Conservation (phyloP, 2,888 invertebrate genomes). For the Drosophila kuntzei region DNA sequence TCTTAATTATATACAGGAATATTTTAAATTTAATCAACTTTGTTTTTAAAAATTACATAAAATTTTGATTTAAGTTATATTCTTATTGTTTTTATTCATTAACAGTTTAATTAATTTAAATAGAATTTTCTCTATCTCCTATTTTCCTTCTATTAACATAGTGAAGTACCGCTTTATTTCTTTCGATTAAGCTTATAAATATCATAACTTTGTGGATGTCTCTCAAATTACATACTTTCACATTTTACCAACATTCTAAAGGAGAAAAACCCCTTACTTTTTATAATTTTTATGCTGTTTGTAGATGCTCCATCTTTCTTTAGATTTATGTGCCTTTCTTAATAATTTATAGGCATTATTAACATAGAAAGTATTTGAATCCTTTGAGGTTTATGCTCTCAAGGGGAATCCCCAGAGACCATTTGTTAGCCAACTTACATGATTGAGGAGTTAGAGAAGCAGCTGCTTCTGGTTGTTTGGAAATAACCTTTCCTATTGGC, state of each 20-base stretch:
- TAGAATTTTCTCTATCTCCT: too few relatives aligned
- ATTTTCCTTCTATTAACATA: too few relatives aligned
- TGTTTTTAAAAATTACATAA: too few relatives aligned
- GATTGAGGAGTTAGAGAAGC: background rate
- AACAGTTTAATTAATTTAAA: too few relatives aligned
- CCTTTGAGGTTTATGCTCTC: conserved; percentile 6
- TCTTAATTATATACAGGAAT: too few relatives aligned
- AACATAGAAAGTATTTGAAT: conserved; percentile 11
- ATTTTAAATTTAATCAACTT: too few relatives aligned
- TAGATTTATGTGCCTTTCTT: conserved; percentile 2
- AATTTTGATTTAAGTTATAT: too few relatives aligned
- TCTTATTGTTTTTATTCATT: too few relatives aligned
- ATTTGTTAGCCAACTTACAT: conserved; percentile 5
- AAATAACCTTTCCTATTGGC: background rate
- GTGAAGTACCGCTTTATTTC: too few relatives aligned
- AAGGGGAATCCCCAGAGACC: conserved; percentile 1
- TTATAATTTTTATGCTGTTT: background rate
- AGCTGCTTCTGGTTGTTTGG: background rate
- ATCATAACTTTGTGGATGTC: background rate
- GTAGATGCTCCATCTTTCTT: background rate
- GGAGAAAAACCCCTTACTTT: too few relatives aligned
- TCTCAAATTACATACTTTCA: background rate
- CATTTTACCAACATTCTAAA: background rate
- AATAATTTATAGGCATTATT: conserved; percentile 15
- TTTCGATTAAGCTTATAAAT: background rate